Conservation (phyloP, 1,140 invertebrate species). For the Eumaeus atala region DNA sequence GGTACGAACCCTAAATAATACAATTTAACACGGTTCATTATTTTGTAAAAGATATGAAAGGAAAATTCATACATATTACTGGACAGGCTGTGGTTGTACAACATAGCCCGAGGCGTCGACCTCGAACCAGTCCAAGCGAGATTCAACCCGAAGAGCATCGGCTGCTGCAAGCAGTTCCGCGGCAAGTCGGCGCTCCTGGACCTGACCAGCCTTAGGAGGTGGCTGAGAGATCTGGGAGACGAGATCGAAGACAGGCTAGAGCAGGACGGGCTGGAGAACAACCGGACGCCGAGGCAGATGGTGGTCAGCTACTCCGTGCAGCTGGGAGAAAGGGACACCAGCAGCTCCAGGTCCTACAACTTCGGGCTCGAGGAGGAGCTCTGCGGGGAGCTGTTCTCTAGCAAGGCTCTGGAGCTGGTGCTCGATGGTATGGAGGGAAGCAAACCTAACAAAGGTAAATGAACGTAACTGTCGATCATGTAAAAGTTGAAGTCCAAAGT, state of each 20-base stretch:
- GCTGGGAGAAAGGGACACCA: constrained; percentile 73
- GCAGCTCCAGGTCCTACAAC: constrained; percentile 76
- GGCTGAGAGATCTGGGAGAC: constrained; percentile 85
- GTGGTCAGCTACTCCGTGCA: constrained; percentile 75
- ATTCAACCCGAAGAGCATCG: constrained; percentile 93
- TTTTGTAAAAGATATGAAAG: too few relatives aligned
- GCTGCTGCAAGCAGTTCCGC: constrained; percentile 95
- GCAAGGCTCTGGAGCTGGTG: constrained; percentile 77
- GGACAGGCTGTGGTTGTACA: constrained; percentile 87
- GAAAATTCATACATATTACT: too few relatives aligned
- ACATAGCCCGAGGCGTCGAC: constrained; percentile 91
- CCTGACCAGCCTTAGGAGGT: constrained; percentile 83
- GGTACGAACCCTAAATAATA: too few relatives aligned
- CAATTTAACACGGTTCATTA: too few relatives aligned
- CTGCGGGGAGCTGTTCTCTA: constrained; percentile 51
- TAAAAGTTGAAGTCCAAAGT: too few relatives aligned
- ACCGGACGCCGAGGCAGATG: constrained; percentile 80
- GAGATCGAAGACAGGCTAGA: constrained; percentile 91
- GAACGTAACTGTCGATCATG: too few relatives aligned
- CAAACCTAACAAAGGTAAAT: constrained; percentile 43
- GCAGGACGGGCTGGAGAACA: constrained; percentile 84
- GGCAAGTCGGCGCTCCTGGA: constrained; percentile 86
- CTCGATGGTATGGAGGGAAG: constrained; percentile 56
- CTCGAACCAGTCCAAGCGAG: constrained; percentile 88
- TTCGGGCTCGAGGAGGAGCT: constrained; percentile 78